Evolutionary conservation across 1,140 invertebrate genomes (phyloP).

Genomic region (Drosophila setifemur): DNA sequence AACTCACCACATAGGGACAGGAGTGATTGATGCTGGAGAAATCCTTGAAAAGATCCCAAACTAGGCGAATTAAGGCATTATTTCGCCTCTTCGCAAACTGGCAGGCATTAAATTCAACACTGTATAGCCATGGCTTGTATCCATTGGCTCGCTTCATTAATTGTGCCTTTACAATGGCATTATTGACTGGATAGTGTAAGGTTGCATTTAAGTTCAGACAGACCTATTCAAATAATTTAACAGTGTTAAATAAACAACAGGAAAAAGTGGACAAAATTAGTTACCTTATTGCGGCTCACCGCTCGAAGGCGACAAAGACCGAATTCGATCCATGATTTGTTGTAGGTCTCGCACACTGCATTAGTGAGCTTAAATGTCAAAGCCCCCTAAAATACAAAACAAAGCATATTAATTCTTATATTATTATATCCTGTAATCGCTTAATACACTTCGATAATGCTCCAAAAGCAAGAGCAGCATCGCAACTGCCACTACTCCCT

Average conservation of each 20-base stretch:
- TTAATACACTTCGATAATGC: slow-evolving; percentile 5
- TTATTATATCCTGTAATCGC: too few species aligned
- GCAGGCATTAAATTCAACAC: slow-evolving; percentile 34
- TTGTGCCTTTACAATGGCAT: slow-evolving; percentile 28
- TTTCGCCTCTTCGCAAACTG: slow-evolving; percentile 36
- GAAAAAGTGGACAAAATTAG: too few species aligned
- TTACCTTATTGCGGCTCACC: slow-evolving; percentile 26
- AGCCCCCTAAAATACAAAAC: slow-evolving; percentile 14
- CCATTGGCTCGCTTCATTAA: slow-evolving; percentile 49
- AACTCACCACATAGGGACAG: slow-evolving; percentile 45
- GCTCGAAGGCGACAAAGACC: slow-evolving; percentile 39
- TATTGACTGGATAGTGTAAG: slow-evolving; percentile 28
- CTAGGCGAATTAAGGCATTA: slow-evolving; percentile 28
- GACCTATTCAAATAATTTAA: not conserved
- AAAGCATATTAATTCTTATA: not conserved
- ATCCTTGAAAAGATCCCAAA: slow-evolving; percentile 49
- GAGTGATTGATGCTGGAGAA: slow-evolving; percentile 49
- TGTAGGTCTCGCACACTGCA: slow-evolving; percentile 48
- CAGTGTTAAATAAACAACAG: too few species aligned
- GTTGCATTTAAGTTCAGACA: slow-evolving; percentile 35
- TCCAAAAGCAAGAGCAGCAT: slow-evolving; percentile 5
- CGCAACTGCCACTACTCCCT: not conserved
- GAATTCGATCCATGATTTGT: slow-evolving; percentile 50
- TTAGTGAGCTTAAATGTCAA: slow-evolving; percentile 49
- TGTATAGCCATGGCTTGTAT: slow-evolving; percentile 59